Evolutionary conservation across 2,888 invertebrate species (phyloP), one percentile per base, ranked within the genome.

Genomic region (Oscheius sp.): DNA sequence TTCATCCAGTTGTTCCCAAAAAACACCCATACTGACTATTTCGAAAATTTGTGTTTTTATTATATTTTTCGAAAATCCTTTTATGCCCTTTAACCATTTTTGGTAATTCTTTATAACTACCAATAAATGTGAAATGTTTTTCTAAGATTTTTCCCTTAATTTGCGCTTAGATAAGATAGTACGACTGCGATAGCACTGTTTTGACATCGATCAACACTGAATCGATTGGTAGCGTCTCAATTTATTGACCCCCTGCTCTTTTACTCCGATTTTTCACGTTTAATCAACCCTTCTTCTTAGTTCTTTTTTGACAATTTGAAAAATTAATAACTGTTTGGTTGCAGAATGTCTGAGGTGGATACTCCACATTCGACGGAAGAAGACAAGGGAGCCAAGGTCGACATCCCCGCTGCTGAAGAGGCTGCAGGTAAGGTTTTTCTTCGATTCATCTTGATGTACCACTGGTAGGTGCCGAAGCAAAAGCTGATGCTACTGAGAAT

Each of bases 261-360:
- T 13, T 29, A 21, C 29, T 57, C 33, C 29, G 2, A 21, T 57
- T 57, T 57, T 57, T 29, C 21, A 21, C 33, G 13, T 57, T 2
- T 10, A 7, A 57, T 10, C 10, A 57, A 57, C 29, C 33, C 29
- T 10, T 35, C 10, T 35, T 9, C 7, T 21, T 29, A 21, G 32
- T 9, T 21, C 21, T 21, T 21, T 21, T 21, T 21, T 21, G 21
- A 21, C 21, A 21, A 21, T 55, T n/a, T 3, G 21, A 29, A 55
- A 55, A n/a, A 37, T 10, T 63, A 7, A n/a, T 58, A 53, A 60
- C 5, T 7, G 47, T 51, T 59, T 50, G 35, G 32, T 55, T 66
- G 13, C 32, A 66, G 21, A 35, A 68, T 68, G 74, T 50, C 74
- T 4, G 74, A 68, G 21, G 48, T 48, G n/a, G 59, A 42, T n/a